Conservation (phyloP, 2,797 vertebrate genomes). For the Mormyrops attenuatus region DNA sequence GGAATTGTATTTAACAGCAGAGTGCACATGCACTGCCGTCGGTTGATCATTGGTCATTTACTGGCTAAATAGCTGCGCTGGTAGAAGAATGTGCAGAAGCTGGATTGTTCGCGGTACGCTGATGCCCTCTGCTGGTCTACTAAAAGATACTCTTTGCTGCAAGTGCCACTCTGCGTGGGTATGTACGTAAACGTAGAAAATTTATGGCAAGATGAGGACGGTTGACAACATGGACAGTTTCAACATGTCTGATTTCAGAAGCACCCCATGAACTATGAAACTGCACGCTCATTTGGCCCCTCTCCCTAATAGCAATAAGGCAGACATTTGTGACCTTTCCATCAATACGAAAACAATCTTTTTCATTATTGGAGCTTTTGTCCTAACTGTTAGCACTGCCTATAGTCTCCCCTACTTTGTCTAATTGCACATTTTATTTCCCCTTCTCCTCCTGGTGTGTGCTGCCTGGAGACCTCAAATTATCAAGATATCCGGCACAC, state of each 20-base stretch:
- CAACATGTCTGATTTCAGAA: not conserved
- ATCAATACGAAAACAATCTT: not conserved
- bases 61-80: not conserved
- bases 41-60: not conserved
- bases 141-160: not conserved
- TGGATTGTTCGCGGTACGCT: not conserved
- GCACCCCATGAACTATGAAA: not conserved
- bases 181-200: not conserved
- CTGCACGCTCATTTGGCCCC: not conserved
- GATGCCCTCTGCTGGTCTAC: not conserved
- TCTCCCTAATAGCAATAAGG: not conserved
- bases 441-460: too few species aligned
- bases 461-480: too few species aligned
- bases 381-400: too few species aligned
- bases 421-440: too few species aligned
- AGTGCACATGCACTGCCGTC: not conserved
- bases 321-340: not conserved
- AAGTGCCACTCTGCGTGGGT: not conserved
- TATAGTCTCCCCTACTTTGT: too few species aligned
- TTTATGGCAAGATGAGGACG: not conserved
- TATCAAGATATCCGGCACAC: too few species aligned
- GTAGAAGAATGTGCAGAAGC: not conserved
- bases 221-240: not conserved
- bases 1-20: not conserved
- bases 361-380: not conserved